Conservation (phyloP, 2,113 vertebrate species). For the Pelmatolapia mariae region DNA sequence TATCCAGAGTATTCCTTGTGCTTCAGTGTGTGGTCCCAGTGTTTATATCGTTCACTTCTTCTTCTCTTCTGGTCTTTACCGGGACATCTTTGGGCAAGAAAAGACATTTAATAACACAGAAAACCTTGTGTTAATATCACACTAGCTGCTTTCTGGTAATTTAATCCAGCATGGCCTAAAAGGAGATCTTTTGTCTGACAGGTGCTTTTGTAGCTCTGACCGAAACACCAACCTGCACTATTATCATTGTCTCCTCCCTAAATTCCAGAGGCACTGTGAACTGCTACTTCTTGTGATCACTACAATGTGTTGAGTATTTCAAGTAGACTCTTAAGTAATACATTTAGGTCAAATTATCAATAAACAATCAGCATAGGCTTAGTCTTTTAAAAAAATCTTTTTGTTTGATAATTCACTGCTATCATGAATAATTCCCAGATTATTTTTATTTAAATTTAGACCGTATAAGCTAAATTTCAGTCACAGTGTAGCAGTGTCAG, state of each 20-base stretch:
- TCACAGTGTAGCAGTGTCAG: neutral
- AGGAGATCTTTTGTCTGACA: slow-evolving; percentile 50
- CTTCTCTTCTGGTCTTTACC: neutral
- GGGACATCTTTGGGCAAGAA: neutral
- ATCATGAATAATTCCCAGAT: neutral
- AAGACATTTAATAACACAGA: neutral
- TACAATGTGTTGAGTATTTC: neutral
- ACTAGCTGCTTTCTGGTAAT: slow-evolving; percentile 41
- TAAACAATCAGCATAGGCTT: neutral
- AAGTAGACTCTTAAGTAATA: neutral
- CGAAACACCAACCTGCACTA: slow-evolving; percentile 48
- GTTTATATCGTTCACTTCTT: neutral
- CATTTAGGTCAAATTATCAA: neutral
- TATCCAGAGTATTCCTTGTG: neutral
- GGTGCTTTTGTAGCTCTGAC: slow-evolving; percentile 55
- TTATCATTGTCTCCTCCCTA: slow-evolving; percentile 58
- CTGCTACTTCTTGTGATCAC: neutral
- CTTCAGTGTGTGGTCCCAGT: neutral
- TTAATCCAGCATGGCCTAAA: slow-evolving; percentile 26
- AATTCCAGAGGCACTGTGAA: slow-evolving; percentile 38
- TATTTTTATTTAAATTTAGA: neutral
- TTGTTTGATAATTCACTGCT: neutral
- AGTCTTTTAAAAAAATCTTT: neutral
- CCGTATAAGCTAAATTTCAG: neutral
- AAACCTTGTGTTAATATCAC: neutral